Percentiles rank a stretch among this genome's conserved stretches.
These are phyloP conservation scores for Octopus bimaculoides DNA, from an alignment of 1,140 invertebrate species.

Conservation along the genomic window DNA sequence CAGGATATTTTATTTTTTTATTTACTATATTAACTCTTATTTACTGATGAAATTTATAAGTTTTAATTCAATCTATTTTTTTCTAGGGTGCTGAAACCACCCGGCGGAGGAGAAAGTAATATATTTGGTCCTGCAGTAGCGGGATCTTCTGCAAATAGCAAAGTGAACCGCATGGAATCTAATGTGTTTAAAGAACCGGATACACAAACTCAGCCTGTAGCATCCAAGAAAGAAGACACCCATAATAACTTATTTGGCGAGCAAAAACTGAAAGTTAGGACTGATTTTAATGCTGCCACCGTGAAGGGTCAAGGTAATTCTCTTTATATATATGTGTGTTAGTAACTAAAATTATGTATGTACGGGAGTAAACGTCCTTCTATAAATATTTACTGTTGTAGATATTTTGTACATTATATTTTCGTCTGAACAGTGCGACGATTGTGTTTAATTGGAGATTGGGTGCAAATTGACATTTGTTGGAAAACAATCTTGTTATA, in stretches of 20 bases:
- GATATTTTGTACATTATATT: too few relatives aligned
- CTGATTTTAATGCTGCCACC: not conserved
- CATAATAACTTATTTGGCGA: constrained; percentile 1
- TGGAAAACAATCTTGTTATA: too few relatives aligned
- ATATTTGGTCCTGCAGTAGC: constrained; percentile 60
- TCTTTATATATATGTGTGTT: not conserved
- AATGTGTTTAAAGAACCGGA: constrained; percentile 5
- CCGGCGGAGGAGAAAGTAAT: constrained; percentile 67
- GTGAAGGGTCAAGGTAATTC: not conserved
- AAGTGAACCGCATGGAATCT: constrained; percentile 14
- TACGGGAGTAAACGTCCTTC: too few relatives aligned
- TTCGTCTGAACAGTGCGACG: too few relatives aligned
- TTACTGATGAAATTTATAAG: not conserved
- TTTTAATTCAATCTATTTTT: constrained; percentile 21
- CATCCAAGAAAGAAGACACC: not conserved
- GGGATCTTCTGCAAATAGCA: constrained; percentile 27
- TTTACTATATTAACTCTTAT: too few relatives aligned
- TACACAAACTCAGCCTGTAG: not conserved
- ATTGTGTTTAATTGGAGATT: too few relatives aligned
- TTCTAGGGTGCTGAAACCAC: constrained; percentile 66
- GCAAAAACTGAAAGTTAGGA: not conserved
- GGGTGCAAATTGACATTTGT: too few relatives aligned
- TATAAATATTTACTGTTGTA: too few relatives aligned
- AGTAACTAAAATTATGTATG: too few relatives aligned
- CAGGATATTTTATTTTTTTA: too few relatives aligned